Evolutionary conservation across 1,140 invertebrate species (phyloP), one percentile per base, ranked within the genome.

Genomic region (Penaeus vannamei): DNA sequence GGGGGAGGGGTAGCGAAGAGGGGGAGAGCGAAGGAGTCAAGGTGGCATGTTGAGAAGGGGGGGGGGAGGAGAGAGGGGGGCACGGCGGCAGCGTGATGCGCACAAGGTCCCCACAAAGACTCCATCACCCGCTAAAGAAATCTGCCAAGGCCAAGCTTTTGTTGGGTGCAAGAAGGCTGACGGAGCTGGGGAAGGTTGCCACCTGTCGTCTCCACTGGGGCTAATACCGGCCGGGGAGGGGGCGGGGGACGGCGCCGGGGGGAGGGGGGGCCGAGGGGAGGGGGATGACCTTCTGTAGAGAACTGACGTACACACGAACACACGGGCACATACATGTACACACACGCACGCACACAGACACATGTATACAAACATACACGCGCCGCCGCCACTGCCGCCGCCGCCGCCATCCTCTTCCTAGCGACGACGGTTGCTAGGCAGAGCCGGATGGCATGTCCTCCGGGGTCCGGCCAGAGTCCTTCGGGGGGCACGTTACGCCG

Each of bases 111-210:
- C 77, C 36, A 80, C 77, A 80, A 46, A 80, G 77, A 80, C 77
- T 80, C 36, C 77, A 80, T 80, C 77, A 80, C 36, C 29, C 77
- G 42, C 36, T 80, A 80, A 80, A 80, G 42, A 46, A 80, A 80
- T 22, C 29, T 46, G 23, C 20, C 77, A 42, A 80, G 42, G 77
- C 19, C 42, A 42, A 80, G 42, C 77, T 46, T 80, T 80, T 80
- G 32, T 42, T 80, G 32, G 77, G 77, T 17, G 42, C 36, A 23
- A 46, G 42, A 46, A 77, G 72, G 72, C 29, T 77, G 72, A 42
- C 72, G 32, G 26, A 42, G 72, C 29, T 36, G 72, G 72, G 26
- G 32, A 46, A 79, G 72, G 26, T 77, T 32, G 72, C 72, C 72
- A 77, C 72, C 72, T 77, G 72, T 77, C 72, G 72, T 42, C 72